Evolutionary conservation across 2,797 vertebrate species (phyloP), one percentile per base, ranked within the genome.

Genomic region (Rachycentron canadum): DNA sequence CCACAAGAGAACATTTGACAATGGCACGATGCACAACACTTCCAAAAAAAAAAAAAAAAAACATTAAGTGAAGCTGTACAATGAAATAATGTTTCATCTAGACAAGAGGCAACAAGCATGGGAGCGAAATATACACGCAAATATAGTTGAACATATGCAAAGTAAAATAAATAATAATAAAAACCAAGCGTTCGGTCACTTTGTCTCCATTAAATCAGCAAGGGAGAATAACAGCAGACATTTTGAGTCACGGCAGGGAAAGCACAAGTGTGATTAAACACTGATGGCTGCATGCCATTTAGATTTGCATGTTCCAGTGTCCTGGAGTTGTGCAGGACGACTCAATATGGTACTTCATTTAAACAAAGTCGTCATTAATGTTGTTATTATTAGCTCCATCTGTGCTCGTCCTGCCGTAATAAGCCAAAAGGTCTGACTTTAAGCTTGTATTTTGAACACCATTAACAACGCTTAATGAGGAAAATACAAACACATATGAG

Each of bases 281-380:
- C 60, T n/a, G 30, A 47, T 62, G 60, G 60, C 26, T 32, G 60
- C 26, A 8, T 62, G 60, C 19, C 60, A 62, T 47, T 62, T 32
- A 45, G 26, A 30, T 45, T 43, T 40, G 36, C 36, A 19, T 7
- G 32, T 58, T 58, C 30, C 2, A 5, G 17, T 7, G 9, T 49
- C 21, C 10, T 49, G 47, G n/a, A 28, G n/a, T 21, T 62, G 17
- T 16, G n/a, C 40, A 28, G 19, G 26, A 45, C 45, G 60, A 9
- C 19, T 47, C 26, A 17, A 14, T 47, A 41, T 45, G 40, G 23
- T 8, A 28, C 49, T 40, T 43, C 19, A 19, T 12, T 16, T 23
- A 9, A 72, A 62, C 36, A 32, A 12, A 10, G 2, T 12, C 56
- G 26, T n/a, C 17, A 34, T 59, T 23, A 36, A 50, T 19, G 9